phyloP scores from a whole-genome alignment of 2,888 invertebrate genomes.

The Orchesella flavescens region DNA sequence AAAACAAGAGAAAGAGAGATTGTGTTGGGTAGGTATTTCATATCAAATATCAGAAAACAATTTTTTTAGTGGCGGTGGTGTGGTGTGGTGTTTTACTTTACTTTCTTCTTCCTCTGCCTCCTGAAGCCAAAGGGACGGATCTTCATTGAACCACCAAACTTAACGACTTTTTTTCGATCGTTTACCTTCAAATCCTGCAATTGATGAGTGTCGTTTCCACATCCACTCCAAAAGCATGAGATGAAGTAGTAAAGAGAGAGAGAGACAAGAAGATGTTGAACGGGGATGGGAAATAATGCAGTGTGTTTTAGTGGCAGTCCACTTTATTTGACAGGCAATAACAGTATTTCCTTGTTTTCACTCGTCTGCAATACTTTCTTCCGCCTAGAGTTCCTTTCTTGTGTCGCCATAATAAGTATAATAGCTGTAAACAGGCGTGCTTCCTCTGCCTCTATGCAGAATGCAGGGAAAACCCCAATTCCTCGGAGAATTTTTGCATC shows the following conservation, averaged over 20 bases:
- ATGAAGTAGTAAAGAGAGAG: no score
- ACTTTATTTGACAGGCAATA: constrained; percentile 39
- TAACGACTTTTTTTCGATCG: constrained; percentile 13
- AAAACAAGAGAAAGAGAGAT: neutral
- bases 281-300: neutral
- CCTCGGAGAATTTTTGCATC: neutral
- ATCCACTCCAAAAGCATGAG: neutral
- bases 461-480: neutral
- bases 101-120: no score
- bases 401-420: neutral
- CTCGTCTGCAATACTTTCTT: neutral
- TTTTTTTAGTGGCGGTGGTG: no score
- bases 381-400: neutral
- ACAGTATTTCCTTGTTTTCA: constrained; percentile 33
- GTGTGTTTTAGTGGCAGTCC: constrained; percentile 9
- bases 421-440: constrained; percentile 16
- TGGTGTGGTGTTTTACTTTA: no score
- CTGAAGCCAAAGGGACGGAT: no score
- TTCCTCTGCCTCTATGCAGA: neutral
- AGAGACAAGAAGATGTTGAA: neutral
- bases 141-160: neutral
- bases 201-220: constrained; percentile 28
- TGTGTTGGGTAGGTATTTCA: no score
- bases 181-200: constrained; percentile 8
- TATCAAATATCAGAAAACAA: no score